Base-by-base conservation (phyloP, 2,888 invertebrate species). In the Oscheius sp. region DNA sequence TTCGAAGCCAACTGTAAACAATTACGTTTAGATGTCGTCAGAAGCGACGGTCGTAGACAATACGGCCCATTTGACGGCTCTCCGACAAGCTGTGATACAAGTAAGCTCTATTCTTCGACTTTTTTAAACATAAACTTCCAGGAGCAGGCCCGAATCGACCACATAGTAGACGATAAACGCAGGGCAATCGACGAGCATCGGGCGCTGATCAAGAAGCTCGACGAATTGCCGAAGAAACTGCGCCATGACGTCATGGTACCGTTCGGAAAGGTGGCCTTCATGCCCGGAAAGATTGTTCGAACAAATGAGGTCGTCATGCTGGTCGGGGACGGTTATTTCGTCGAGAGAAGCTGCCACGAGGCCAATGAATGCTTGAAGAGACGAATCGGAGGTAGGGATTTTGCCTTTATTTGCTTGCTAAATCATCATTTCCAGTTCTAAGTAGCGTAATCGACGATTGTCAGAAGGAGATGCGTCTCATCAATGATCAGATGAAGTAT, bases 171-270 rank as follows among this genome's bases (percentile, higher is more conserved):
- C 9, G 74, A 66, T 4, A 74, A 74, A 47, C 53, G 35, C 4
- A 66, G 37, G 21, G 59, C 68, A 51, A 47, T 74, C 5, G 59
- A 58, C 1, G 74, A 74, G n/a, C 37, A 68, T 57, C 42, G 57
- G 53, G 68, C 74, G n/a, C 58, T 74, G 11, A 74, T 66, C 32
- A 58, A 66, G n/a, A 21, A 66, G 32, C n/a, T 74, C 11, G 62
- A 66, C 21, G 74, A 74, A n/a, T 37, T 74, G 58, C 74, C 74
- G 35, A 74, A 68, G 59, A 74, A 74, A 48, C 50, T 74, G 5
- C 74, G 66, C 7, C 74, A 74, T 47, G 68, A 74, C 47, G 58
- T 74, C 33, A 74, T 74, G 74, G 74, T 77, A 29, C 77, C 77
- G n/a, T 68, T 77, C 50, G 74, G 77, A n/a, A 21, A 48, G 32